Evolutionary conservation across 2,113 vertebrate species (phyloP).

Genomic region (Maccullochella peelii): DNA sequence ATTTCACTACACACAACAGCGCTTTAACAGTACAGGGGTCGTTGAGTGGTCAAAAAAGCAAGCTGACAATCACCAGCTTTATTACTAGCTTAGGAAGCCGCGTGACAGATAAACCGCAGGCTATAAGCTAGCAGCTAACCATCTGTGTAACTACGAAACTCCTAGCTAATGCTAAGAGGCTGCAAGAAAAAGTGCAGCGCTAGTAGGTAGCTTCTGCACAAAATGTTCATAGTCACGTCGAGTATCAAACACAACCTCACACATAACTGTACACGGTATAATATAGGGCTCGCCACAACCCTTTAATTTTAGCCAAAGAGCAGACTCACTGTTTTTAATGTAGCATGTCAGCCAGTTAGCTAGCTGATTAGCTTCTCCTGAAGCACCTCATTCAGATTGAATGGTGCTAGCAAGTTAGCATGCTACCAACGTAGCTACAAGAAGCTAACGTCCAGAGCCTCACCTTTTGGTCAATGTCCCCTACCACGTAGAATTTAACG

Average conservation of each 20-base stretch:
- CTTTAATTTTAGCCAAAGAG: neutral
- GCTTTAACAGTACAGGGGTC: too few species aligned
- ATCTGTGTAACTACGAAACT: constrained; percentile 23
- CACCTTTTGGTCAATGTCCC: constrained; percentile 96
- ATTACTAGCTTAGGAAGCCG: neutral
- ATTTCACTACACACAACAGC: neutral
- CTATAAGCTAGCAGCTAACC: constrained; percentile 36
- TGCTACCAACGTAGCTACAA: constrained; percentile 63
- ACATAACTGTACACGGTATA: neutral
- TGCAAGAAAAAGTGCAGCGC: neutral
- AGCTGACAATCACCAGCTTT: neutral
- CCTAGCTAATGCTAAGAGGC: constrained; percentile 12
- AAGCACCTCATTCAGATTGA: constrained; percentile 25
- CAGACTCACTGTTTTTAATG: constrained; percentile 1
- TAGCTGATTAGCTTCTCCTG: constrained; percentile 46
- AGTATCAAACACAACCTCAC: neutral
- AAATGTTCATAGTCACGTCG: too few species aligned
- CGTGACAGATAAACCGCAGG: neutral
- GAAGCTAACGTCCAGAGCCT: constrained; percentile 68
- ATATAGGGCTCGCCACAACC: neutral
- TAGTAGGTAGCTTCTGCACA: neutral
- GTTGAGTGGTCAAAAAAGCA: neutral
- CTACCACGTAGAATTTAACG: constrained; percentile 97
- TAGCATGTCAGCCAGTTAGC: constrained; percentile 30
- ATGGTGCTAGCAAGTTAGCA: constrained; percentile 55